Percentiles rank a stretch among this genome's conserved stretches.
These are phyloP conservation scores for Ageneiosus marmoratus DNA, from an alignment of 2,113 vertebrate species.

Conservation along the genomic window DNA sequence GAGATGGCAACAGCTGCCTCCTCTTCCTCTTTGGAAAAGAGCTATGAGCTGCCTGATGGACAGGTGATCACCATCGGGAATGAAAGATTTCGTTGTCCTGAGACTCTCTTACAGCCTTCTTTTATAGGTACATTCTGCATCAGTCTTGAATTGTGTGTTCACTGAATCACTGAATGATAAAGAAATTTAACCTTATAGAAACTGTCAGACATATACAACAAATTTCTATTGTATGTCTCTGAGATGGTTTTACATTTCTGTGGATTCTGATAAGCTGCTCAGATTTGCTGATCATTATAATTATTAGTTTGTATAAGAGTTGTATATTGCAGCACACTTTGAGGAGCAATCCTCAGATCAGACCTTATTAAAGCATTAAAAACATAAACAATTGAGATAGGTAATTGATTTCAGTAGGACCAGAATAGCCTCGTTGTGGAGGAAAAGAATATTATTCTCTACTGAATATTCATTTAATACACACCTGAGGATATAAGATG, in stretches of 20 bases:
- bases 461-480: not conserved
- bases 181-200: not conserved
- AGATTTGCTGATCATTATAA: not conserved
- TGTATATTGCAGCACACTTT: not conserved
- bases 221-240: not conserved
- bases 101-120: slow-evolving; percentile 94
- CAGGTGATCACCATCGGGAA: slow-evolving; percentile 97
- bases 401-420: not conserved
- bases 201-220: not conserved
- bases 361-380: not conserved
- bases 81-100: slow-evolving; percentile 92
- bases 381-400: not conserved
- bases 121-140: slow-evolving; percentile 73
- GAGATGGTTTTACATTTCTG: not conserved
- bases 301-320: not conserved
- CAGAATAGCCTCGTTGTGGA: not conserved
- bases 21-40: slow-evolving; percentile 93
- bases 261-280: not conserved
- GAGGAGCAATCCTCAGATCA: not conserved
- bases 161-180: not conserved
- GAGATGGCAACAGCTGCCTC: slow-evolving; percentile 96
- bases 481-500: not conserved
- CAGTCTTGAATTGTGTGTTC: not conserved
- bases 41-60: slow-evolving; percentile 92
- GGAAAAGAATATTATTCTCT: not conserved